phyloP scores from a whole-genome alignment of 1,140 invertebrate genomes.

The Temnothorax curvispinosus region DNA sequence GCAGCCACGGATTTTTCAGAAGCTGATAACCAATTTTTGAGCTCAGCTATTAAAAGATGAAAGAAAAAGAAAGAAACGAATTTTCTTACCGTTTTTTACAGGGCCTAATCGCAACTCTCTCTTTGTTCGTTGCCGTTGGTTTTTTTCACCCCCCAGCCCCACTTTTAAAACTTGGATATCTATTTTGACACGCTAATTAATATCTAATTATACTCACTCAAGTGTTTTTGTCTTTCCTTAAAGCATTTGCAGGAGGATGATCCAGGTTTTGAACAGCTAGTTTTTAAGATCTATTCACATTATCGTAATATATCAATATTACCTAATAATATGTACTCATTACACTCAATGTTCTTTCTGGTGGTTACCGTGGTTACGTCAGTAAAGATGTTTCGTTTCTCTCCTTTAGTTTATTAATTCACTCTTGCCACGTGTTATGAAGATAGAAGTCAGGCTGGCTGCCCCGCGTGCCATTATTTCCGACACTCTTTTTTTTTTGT shows the following conservation, averaged over 20 bases:
- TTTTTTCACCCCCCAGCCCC: slow-evolving; percentile 64
- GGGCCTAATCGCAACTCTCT: slow-evolving; percentile 76
- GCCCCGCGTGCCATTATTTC: slow-evolving; percentile 66
- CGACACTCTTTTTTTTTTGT: neutral
- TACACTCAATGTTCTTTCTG: slow-evolving; percentile 82
- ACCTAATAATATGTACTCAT: slow-evolving; percentile 81
- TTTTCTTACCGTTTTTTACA: slow-evolving; percentile 81
- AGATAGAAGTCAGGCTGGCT: slow-evolving; percentile 76
- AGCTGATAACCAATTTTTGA: slow-evolving; percentile 85
- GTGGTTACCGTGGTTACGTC: slow-evolving; percentile 81
- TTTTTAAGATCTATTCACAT: slow-evolving; percentile 83
- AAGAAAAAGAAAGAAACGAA: slow-evolving; percentile 67
- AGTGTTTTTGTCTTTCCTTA: slow-evolving; percentile 84
- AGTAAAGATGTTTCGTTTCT: slow-evolving; percentile 81
- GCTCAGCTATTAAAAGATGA: slow-evolving; percentile 79
- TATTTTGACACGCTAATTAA: slow-evolving; percentile 80
- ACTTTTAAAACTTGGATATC: slow-evolving; percentile 66
- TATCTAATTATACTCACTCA: slow-evolving; percentile 81
- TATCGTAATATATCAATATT: slow-evolving; percentile 78
- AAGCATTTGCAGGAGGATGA: slow-evolving; percentile 86
- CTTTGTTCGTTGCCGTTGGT: slow-evolving; percentile 76
- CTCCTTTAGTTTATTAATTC: slow-evolving; percentile 80
- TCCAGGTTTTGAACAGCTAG: slow-evolving; percentile 85
- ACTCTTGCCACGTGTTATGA: slow-evolving; percentile 82
- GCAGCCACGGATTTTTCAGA: slow-evolving; percentile 84